Evolutionary conservation across 2,888 invertebrate species (phyloP), one percentile per base, ranked within the genome.

Genomic region (Aspidiotus destructor): DNA sequence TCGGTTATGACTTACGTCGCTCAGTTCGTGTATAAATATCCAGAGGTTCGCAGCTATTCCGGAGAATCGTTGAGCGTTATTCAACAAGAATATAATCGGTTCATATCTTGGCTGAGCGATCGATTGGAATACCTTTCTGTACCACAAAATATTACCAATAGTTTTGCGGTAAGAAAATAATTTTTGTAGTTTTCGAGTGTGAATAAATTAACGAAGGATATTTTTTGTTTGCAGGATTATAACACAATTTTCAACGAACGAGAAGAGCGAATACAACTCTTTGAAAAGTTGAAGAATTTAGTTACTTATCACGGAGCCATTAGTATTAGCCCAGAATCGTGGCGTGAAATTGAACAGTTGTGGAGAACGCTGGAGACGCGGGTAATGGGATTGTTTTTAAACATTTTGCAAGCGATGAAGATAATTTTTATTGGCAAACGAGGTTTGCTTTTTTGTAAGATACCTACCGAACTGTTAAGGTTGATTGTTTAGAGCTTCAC

Each of bases 1-100:
- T 95, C 94, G 71, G 92, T 97, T 74, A 97, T 97, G 96, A 97
- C 97, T 42, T 97, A 97, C 78, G 95, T 97, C 71, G 95, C 97
- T 54, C 96, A 97, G 81, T 97, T 97, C 80, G 82, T 97, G 76
- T 94, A 96, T 78, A 93, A 94, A 80, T 92, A 91, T 80, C 91
- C 91, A 60, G 91, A 92, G 81, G 89, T 91, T 63, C 71, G 74
- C 3, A 73, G 73, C 57, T 73, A 73, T 76, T 86, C 87, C 70
- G 85, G 74, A 16, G 74, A 75, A 63, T 71, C 76, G 55, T 74
- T 88, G 73, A 86, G 87, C 73, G 85, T 87, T 73, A 83, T 89
- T 70, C 90, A 92, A 77, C 84, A 86, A 75, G 88, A 92, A 78
- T 88, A 89, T 79, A 85, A 87, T 75, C 85, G 85, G 73, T 81